Evolutionary conservation across 2,888 invertebrate species (phyloP).

Genomic region (Petrolisthes cinctipes): DNA sequence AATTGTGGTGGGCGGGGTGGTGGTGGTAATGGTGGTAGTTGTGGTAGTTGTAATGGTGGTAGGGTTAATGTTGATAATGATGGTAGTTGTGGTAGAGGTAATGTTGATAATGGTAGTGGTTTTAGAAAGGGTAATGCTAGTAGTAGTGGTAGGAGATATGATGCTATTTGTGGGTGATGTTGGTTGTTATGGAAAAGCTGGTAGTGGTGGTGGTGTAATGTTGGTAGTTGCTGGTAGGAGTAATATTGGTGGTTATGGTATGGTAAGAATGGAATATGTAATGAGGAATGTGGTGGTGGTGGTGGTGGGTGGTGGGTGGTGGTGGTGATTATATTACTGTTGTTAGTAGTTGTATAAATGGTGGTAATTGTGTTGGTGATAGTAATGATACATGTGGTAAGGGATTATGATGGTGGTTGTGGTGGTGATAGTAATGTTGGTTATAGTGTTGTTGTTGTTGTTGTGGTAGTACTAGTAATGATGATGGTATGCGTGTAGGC

Average conservation of each 20-base stretch:
- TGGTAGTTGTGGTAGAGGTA: too few relatives aligned
- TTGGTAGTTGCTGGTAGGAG: not conserved
- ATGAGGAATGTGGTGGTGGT: not conserved
- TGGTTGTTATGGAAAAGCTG: too few relatives aligned
- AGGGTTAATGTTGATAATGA: too few relatives aligned
- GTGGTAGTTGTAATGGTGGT: not conserved
- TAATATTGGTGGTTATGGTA: not conserved
- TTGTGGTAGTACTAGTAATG: not conserved
- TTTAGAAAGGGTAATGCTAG: not conserved
- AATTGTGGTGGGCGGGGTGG: not conserved
- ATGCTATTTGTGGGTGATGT: too few relatives aligned
- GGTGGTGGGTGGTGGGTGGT: not conserved
- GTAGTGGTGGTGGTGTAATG: not conserved
- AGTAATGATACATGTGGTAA: not conserved
- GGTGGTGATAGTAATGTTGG: not conserved
- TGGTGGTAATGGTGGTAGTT: conserved; percentile 12
- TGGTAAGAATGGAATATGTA: not conserved
- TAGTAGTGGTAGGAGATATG: not conserved
- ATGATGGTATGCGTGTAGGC: too few relatives aligned
- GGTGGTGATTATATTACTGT: too few relatives aligned
- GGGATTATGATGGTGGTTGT: not conserved
- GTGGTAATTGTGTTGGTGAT: not conserved
- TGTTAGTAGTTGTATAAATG: too few relatives aligned
- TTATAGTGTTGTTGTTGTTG: not conserved
- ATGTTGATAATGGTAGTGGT: too few relatives aligned